phyloP scores from a whole-genome alignment of 2,888 invertebrate species.

The Brassicogethes aeneus region DNA sequence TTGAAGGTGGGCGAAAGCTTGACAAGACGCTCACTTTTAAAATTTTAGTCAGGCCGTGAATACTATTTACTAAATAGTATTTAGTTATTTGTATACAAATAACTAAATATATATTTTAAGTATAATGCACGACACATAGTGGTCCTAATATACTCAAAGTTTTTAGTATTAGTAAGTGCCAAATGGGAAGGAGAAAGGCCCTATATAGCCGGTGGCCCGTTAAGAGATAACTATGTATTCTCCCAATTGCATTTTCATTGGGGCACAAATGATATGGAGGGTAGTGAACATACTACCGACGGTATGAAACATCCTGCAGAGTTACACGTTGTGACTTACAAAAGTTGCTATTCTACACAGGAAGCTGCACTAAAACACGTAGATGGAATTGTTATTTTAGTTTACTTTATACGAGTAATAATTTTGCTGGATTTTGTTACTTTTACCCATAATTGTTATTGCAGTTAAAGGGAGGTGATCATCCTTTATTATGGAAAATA shows the following conservation, averaged over 20 bases:
- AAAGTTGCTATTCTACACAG: slow-evolving; percentile 51
- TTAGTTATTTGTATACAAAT: no score
- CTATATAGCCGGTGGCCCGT: slow-evolving; percentile 50
- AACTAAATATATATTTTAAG: no score
- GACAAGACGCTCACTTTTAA: no score
- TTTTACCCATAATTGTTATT: slow-evolving; percentile 12
- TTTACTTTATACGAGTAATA: slow-evolving; percentile 45
- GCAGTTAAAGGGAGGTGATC: slow-evolving; percentile 44
- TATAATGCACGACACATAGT: no score
- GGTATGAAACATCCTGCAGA: slow-evolving; percentile 49
- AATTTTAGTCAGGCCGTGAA: no score
- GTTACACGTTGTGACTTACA: slow-evolving; percentile 54
- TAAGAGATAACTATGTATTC: slow-evolving; percentile 51
- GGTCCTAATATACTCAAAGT: neutral
- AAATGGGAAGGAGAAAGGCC: slow-evolving; percentile 55
- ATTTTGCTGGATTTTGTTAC: neutral
- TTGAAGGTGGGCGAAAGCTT: no score
- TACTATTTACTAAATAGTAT: no score
- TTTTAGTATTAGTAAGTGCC: slow-evolving; percentile 49
- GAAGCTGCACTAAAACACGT: slow-evolving; percentile 50
- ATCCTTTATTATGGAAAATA: slow-evolving; percentile 41
- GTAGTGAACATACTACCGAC: slow-evolving; percentile 58
- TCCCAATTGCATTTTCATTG: slow-evolving; percentile 65
- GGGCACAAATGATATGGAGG: slow-evolving; percentile 52
- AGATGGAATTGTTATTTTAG: slow-evolving; percentile 49